Evolutionary conservation across 2,888 invertebrate species (phyloP).

Genomic region (Temnothorax unifasciatus): DNA sequence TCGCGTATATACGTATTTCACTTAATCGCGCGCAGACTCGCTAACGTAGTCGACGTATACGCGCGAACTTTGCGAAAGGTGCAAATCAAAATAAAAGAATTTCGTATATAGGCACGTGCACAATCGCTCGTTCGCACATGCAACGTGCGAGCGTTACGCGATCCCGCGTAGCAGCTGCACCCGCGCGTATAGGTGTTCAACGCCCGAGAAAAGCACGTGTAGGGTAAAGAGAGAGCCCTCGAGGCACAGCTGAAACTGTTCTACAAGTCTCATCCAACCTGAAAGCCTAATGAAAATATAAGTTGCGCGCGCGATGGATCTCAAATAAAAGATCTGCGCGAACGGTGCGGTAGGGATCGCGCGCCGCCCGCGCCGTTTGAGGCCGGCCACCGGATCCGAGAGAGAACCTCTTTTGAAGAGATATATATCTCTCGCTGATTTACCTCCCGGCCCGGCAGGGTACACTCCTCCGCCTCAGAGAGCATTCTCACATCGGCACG

Average conservation of each 20-base stretch:
- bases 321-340: conserved; percentile 67
- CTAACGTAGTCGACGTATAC: neutral
- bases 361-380: conserved; percentile 1
- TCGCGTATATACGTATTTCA: conserved; percentile 1
- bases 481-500: conserved; percentile 41
- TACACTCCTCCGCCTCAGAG: conserved; percentile 24
- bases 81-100: conserved; percentile 42
- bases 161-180: conserved; percentile 42
- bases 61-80: conserved; percentile 36
- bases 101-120: conserved; percentile 36
- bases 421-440: conserved; percentile 63
- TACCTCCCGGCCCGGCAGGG: conserved; percentile 6
- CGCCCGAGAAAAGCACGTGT: neutral
- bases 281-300: conserved; percentile 86
- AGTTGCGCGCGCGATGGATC: conserved; percentile 81
- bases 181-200: conserved; percentile 41
- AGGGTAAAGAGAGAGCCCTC: conserved; percentile 64
- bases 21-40: conserved; percentile 18
- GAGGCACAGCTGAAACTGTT: conserved; percentile 80
- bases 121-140: conserved; percentile 12
- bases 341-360: conserved; percentile 43
- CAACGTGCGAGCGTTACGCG: conserved; percentile 21
- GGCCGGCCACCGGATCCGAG: conserved; percentile 63
- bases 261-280: conserved; percentile 76
- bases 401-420: conserved; percentile 77